phyloP scores from a whole-genome alignment of 2,888 invertebrate genomes.

The Ectobius pallidus region DNA sequence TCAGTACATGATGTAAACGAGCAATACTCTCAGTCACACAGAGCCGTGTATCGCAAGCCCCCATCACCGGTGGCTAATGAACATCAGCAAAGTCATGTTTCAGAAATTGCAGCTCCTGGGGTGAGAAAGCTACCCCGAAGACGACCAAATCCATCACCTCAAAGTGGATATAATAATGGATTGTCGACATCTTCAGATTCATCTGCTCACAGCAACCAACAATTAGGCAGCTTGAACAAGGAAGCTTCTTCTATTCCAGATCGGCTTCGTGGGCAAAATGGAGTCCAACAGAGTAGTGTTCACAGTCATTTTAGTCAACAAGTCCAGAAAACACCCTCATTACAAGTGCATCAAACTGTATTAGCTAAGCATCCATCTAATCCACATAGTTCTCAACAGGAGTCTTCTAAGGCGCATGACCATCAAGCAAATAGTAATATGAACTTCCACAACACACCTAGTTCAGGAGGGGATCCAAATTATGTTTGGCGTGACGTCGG shows the following conservation, averaged over 20 bases:
- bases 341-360: neutral
- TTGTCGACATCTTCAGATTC: neutral
- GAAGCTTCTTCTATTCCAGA: neutral
- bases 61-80: too few species aligned
- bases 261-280: neutral
- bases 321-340: neutral
- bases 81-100: too few species aligned
- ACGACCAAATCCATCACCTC: neutral
- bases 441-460: too few species aligned
- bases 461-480: neutral
- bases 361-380: neutral
- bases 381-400: too few species aligned
- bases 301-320: neutral
- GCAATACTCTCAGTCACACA: too few species aligned
- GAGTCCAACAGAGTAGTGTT: neutral
- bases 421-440: too few species aligned
- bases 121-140: too few species aligned
- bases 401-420: too few species aligned
- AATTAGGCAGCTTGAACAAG: neutral
- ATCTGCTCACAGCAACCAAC: neutral
- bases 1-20: too few species aligned
- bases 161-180: neutral
- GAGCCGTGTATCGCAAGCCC: too few species aligned
- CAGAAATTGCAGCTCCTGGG: too few species aligned
- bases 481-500: conserved; percentile 10